Evolutionary conservation across 1,140 invertebrate genomes (phyloP).

Genomic region (Macrobrachium rosenbergii): DNA sequence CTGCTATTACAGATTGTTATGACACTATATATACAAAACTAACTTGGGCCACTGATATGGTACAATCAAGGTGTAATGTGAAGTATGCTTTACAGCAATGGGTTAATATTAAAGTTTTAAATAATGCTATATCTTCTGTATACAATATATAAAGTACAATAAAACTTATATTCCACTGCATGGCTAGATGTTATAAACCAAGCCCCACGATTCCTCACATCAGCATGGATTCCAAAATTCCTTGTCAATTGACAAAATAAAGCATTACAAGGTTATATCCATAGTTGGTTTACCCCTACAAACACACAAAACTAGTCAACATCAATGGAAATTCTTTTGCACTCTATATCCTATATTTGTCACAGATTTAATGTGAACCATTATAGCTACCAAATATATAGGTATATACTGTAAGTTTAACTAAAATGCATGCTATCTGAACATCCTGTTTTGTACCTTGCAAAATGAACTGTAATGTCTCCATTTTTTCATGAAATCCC

Average conservation of each 20-base stretch:
- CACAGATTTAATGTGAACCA: too few relatives aligned
- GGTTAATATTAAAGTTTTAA: neutral
- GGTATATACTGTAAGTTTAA: too few relatives aligned
- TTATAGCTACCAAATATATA: too few relatives aligned
- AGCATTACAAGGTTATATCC: too few relatives aligned
- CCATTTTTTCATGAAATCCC: constrained; percentile 34
- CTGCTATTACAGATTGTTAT: constrained; percentile 22
- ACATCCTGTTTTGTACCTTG: neutral
- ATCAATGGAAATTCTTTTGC: too few relatives aligned
- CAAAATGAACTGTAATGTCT: constrained; percentile 30
- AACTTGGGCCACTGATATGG: constrained; percentile 39
- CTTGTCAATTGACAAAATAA: too few relatives aligned
- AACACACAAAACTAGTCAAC: too few relatives aligned
- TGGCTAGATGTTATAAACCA: too few relatives aligned
- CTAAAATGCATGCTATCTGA: neutral
- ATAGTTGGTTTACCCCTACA: too few relatives aligned
- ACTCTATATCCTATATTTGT: too few relatives aligned
- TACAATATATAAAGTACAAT: neutral
- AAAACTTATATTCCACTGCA: neutral
- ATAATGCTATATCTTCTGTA: neutral
- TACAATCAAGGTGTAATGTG: constrained; percentile 35
- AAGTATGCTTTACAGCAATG: constrained; percentile 35
- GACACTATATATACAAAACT: constrained; percentile 30
- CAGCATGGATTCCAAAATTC: too few relatives aligned
- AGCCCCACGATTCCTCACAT: too few relatives aligned